Evolutionary conservation across 2,113 vertebrate species (phyloP).

Genomic region (Sander vitreus): DNA sequence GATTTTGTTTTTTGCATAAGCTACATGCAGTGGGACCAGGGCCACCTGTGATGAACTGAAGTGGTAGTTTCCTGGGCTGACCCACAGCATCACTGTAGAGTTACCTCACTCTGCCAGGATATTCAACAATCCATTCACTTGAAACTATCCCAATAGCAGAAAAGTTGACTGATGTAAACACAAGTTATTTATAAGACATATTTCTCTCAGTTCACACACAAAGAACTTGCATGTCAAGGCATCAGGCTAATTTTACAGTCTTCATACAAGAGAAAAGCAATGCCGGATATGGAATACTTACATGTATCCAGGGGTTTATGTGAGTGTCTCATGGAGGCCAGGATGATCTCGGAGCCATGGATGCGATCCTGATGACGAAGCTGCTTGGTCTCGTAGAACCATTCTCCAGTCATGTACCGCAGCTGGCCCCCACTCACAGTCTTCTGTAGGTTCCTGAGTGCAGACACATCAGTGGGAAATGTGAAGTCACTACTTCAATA

Average conservation of each 20-base stretch:
- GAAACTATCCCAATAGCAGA: not conserved
- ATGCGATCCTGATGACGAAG: conserved; percentile 91
- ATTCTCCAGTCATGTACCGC: conserved; percentile 94
- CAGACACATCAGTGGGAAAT: not conserved
- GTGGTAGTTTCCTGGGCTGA: not conserved
- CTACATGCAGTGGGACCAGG: not conserved
- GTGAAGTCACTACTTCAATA: not conserved
- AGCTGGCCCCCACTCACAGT: conserved; percentile 82
- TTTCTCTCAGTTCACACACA: not conserved
- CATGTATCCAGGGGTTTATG: conserved; percentile 81
- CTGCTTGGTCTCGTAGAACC: conserved; percentile 96
- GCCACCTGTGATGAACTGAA: not conserved
- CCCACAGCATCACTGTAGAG: too few relatives aligned
- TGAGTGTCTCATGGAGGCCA: conserved; percentile 88
- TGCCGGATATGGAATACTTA: conserved; percentile 69
- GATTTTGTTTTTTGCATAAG: not conserved
- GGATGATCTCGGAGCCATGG: conserved; percentile 92
- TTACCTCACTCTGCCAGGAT: too few relatives aligned
- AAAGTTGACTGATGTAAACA: not conserved
- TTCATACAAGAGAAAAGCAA: not conserved
- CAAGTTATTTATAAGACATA: too few relatives aligned
- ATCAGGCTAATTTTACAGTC: not conserved
- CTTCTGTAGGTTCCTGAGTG: conserved; percentile 87
- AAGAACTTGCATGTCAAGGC: not conserved
- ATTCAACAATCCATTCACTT: not conserved